Conservation (phyloP, 2,797 vertebrate species). For the Pogoniulus pusillus region DNA sequence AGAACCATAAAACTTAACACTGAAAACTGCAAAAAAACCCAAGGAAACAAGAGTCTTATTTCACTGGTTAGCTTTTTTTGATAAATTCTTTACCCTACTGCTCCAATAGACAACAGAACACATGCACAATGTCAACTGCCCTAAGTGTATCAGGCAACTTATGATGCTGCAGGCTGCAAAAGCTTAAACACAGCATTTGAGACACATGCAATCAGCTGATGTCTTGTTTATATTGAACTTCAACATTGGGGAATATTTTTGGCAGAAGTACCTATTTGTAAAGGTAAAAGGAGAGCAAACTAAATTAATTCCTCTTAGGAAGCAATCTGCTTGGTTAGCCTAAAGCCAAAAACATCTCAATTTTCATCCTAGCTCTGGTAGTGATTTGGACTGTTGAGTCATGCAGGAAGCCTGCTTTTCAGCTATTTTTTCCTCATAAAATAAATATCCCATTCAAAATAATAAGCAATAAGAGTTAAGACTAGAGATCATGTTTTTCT, state of each 20-base stretch:
- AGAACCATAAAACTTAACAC: not conserved
- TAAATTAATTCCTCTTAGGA: conserved; percentile 18
- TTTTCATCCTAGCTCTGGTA: conserved; percentile 3
- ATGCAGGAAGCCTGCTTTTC: not conserved
- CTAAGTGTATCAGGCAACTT: fast-evolving
- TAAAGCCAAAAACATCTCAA: not conserved
- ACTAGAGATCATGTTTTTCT: not conserved
- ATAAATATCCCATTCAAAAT: not conserved
- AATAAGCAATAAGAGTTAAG: not conserved
- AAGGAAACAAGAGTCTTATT: not conserved
- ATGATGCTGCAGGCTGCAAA: not conserved
- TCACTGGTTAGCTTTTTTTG: not conserved
- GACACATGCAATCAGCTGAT: not conserved
- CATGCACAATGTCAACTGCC: not conserved
- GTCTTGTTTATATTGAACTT: not conserved
- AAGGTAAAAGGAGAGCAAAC: conserved; percentile 32
- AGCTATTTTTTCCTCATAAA: not conserved
- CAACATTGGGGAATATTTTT: conserved; percentile 9
- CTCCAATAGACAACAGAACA: not conserved
- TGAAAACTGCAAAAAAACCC: not conserved
- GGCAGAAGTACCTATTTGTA: conserved; percentile 4
- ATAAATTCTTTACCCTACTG: not conserved
- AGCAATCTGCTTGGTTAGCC: not conserved
- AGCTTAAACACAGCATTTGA: not conserved
- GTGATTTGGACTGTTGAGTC: not conserved